These are phyloP conservation scores for Polyboroides typus DNA, from an alignment of 2,797 vertebrate species.

Conservation along the genomic window DNA sequence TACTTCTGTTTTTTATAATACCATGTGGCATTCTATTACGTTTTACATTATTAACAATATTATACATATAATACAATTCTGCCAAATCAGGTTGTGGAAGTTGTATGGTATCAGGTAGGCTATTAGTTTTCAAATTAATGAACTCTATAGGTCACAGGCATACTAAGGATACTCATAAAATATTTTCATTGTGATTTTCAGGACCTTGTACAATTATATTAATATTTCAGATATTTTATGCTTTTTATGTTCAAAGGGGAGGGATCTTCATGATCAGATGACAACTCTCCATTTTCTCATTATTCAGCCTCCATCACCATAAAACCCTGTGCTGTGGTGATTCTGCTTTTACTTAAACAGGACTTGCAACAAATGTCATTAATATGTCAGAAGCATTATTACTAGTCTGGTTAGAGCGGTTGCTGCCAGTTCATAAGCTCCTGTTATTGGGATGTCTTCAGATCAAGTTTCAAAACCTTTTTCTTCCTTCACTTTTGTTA, in stretches of 20 bases:
- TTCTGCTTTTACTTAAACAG: background rate
- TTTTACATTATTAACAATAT: constrained; percentile 66
- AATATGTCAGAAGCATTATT: background rate
- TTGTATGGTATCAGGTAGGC: constrained; percentile 45
- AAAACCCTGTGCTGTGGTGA: background rate
- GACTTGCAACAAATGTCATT: background rate
- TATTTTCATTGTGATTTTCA: constrained; percentile 67
- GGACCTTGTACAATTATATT: constrained; percentile 58
- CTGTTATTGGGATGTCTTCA: background rate
- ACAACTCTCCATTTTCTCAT: constrained; percentile 10
- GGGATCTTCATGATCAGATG: background rate
- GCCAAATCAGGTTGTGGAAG: constrained; percentile 28
- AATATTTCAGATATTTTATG: constrained; percentile 58
- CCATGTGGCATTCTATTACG: constrained; percentile 46
- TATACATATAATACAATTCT: constrained; percentile 40
- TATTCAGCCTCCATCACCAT: background rate
- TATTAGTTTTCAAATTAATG: constrained; percentile 66
- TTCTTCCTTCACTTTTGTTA: background rate
- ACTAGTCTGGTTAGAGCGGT: background rate
- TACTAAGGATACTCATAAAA: constrained; percentile 66
- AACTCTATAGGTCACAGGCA: constrained; percentile 66
- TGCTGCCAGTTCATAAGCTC: background rate
- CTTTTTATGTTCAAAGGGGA: constrained; percentile 46
- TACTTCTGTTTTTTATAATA: constrained; percentile 46
- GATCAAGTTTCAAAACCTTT: background rate